These are phyloP conservation scores for Numida meleagris DNA, from an alignment of 2,113 vertebrate species.

Conservation along the genomic window DNA sequence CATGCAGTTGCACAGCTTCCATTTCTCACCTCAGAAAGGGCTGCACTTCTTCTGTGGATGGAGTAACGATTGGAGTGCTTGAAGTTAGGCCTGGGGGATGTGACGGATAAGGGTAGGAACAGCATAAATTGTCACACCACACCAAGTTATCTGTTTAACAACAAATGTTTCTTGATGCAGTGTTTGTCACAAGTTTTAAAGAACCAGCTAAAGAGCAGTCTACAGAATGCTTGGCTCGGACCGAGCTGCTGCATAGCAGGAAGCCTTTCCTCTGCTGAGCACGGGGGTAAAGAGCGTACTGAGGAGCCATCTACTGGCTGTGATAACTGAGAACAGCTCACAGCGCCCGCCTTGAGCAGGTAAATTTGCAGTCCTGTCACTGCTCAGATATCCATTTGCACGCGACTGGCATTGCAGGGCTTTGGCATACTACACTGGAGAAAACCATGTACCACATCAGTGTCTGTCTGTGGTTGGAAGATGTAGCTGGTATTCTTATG, in stretches of 20 bases:
- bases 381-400: fast-evolving
- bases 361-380: not conserved
- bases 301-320: not conserved
- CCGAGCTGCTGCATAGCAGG: not conserved
- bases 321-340: not conserved
- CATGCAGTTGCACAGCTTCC: not conserved
- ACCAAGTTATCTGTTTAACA: not conserved
- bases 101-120: fast-evolving
- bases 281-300: fast-evolving
- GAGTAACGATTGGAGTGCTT: too few species aligned
- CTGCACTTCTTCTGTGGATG: not conserved
- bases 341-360: fast-evolving
- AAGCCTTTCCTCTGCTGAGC: not conserved
- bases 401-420: too few species aligned
- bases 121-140: fast-evolving
- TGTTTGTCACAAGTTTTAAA: fast-evolving
- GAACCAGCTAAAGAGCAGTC: not conserved
- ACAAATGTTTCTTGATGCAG: not conserved
- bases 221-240: not conserved
- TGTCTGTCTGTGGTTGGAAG: not conserved
- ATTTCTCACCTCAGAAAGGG: not conserved
- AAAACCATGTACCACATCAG: not conserved
- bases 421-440: not conserved
- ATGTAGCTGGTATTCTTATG: not conserved
- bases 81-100: not conserved